Percentiles rank a stretch among this genome's conserved stretches.
Evolutionary conservation across 2,888 invertebrate genomes (phyloP).

Genomic region (Lordiphosa andalusiaca): DNA sequence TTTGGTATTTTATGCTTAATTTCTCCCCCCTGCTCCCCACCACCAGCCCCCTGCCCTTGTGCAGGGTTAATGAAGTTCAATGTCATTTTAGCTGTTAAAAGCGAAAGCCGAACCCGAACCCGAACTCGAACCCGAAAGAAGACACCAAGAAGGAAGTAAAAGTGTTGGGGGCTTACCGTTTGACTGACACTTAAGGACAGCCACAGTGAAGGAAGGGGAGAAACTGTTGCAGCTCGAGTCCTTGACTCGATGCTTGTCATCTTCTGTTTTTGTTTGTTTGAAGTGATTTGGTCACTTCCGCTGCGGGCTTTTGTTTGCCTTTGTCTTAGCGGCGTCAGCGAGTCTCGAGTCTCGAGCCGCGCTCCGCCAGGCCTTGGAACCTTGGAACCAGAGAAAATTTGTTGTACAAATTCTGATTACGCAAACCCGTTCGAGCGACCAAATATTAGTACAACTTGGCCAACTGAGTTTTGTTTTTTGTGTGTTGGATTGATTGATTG

Average conservation of each 20-base stretch:
- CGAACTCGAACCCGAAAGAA: not conserved
- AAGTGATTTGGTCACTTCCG: slow-evolving; percentile 27
- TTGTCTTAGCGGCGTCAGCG: slow-evolving; percentile 39
- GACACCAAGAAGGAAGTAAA: slow-evolving; percentile 10
- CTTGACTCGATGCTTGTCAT: not conserved
- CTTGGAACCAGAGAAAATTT: slow-evolving; percentile 24
- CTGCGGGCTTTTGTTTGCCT: slow-evolving; percentile 26
- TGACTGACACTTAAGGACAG: slow-evolving; percentile 9
- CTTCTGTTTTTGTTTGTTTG: slow-evolving; percentile 9
- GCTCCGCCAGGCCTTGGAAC: slow-evolving; percentile 21
- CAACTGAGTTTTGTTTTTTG: too few relatives aligned
- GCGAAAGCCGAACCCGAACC: slow-evolving; percentile 35
- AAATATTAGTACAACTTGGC: too few relatives aligned
- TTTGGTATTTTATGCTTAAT: slow-evolving; percentile 16
- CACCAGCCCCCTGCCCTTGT: slow-evolving; percentile 21
- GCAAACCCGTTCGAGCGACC: not conserved
- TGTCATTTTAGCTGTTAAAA: slow-evolving; percentile 14
- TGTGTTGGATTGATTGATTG: too few relatives aligned
- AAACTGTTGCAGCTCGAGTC: not conserved
- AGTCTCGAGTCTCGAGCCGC: slow-evolving; percentile 41
- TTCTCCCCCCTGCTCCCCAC: too few relatives aligned
- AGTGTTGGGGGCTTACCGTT: not conserved
- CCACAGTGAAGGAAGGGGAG: not conserved
- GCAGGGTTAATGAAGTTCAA: slow-evolving; percentile 12
- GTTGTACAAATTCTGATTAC: slow-evolving; percentile 11